Conservation (phyloP, 2,113 vertebrate genomes). For the Tetrao urogallus region DNA sequence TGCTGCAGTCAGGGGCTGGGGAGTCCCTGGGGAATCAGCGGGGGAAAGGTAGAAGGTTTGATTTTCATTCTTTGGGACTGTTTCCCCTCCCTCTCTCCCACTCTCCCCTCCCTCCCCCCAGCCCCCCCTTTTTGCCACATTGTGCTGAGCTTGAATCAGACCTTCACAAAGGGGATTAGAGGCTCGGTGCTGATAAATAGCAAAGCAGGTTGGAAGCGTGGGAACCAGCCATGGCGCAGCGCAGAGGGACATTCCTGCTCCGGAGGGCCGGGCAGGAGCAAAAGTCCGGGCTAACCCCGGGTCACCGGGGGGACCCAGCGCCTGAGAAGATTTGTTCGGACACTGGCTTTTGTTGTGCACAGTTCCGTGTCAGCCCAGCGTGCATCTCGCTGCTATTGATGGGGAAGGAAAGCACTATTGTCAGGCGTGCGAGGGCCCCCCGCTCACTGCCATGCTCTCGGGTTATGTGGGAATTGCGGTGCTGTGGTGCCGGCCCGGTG, state of each 20-base stretch:
- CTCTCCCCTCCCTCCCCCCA: background rate
- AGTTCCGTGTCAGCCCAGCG: constrained; percentile 71
- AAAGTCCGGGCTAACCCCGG: constrained; percentile 53
- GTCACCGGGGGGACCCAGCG: constrained; percentile 23
- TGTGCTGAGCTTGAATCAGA: constrained; percentile 65
- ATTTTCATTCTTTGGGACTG: constrained; percentile 9
- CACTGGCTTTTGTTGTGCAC: constrained; percentile 69
- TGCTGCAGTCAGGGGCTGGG: background rate
- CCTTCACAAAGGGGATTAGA: constrained; percentile 72
- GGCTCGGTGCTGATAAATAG: constrained; percentile 53
- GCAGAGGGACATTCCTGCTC: constrained; percentile 62
- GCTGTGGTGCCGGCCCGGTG: background rate
- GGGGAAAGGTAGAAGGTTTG: constrained; percentile 21
- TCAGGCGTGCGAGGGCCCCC: background rate
- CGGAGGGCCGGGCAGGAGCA: constrained; percentile 47
- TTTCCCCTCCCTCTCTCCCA: constrained; percentile 1
- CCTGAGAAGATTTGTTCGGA: constrained; percentile 72
- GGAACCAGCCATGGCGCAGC: constrained; percentile 61
- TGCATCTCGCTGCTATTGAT: constrained; percentile 14
- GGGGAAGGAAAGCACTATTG: constrained; percentile 1
- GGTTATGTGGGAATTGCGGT: background rate
- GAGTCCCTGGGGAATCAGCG: background rate
- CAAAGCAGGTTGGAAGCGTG: constrained; percentile 69
- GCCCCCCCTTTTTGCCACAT: constrained; percentile 48
- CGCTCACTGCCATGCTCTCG: background rate